phyloP scores from a whole-genome alignment of 35 echinoderm and acorn worm genomes.

The Apostichopus parvimensis region DNA sequence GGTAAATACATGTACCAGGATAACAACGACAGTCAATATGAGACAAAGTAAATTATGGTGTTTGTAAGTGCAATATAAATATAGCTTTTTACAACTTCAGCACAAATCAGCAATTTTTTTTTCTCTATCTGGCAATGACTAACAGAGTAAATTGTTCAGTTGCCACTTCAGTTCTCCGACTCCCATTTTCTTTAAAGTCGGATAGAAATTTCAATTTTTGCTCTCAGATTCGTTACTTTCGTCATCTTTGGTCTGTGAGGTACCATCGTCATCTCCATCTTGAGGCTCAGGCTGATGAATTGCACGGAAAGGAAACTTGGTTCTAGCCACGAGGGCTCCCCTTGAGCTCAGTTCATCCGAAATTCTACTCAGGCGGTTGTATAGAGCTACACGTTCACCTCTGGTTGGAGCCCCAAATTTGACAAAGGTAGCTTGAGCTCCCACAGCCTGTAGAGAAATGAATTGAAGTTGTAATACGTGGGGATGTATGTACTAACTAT shows the following conservation, averaged over 20 bases:
- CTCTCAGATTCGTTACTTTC: slow-evolving; percentile 25
- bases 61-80: too few species aligned
- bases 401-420: slow-evolving; percentile 80
- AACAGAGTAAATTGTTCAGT: not conserved
- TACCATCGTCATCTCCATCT: not conserved
- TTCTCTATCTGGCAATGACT: too few species aligned
- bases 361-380: slow-evolving; percentile 88
- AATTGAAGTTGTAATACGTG: too few species aligned
- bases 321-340: slow-evolving; percentile 12
- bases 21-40: too few species aligned
- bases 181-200: too few species aligned
- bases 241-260: slow-evolving; percentile 12
- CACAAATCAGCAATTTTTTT: too few species aligned
- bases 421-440: slow-evolving; percentile 86
- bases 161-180: not conserved
- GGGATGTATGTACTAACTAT: too few species aligned
- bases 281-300: slow-evolving; percentile 76
- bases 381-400: slow-evolving; percentile 74
- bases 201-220: not conserved
- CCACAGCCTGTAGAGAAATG: slow-evolving; percentile 74
- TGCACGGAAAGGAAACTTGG: slow-evolving; percentile 69
- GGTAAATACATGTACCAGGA: too few species aligned
- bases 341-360: slow-evolving; percentile 55
- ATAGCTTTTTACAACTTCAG: too few species aligned
- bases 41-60: too few species aligned